Evolutionary conservation across 2,113 vertebrate species (phyloP).

Genomic region (Carlito syrichta): DNA sequence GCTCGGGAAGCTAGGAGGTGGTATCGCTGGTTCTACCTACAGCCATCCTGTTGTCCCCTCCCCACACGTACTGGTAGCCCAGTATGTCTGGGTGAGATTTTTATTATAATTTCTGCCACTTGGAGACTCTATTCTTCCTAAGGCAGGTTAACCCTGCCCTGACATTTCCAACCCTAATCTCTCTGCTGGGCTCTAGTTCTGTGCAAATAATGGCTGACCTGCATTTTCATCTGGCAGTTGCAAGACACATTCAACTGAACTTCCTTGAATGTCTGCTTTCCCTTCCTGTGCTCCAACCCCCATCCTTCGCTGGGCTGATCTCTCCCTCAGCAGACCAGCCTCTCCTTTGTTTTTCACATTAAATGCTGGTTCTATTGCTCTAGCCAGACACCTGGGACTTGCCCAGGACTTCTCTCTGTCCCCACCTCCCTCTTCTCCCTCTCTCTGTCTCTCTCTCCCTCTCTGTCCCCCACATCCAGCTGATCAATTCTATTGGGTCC

Average conservation of each 20-base stretch:
- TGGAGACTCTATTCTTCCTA: rapidly evolving
- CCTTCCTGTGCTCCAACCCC: neutral
- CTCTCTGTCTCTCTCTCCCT: neutral
- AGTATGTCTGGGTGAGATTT: neutral
- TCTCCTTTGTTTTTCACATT: no score
- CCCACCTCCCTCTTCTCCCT: no score
- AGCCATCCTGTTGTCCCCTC: neutral
- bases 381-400: neutral
- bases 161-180: rapidly evolving
- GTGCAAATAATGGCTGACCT: rapidly evolving
- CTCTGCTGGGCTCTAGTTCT: rapidly evolving
- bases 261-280: neutral
- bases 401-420: no score
- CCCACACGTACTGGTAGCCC: no score
- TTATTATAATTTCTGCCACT: rapidly evolving
- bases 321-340: neutral
- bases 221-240: rapidly evolving
- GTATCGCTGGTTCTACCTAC: neutral
- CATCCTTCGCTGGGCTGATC: no score
- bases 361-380: rapidly evolving
- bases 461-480: rapidly evolving
- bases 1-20: no score
- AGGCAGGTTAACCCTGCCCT: rapidly evolving
- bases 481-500: rapidly evolving
- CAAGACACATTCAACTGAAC: neutral